Evolutionary conservation across 1,140 invertebrate genomes (phyloP), one percentile per base, ranked within the genome.

Genomic region (Oppia nitens): DNA sequence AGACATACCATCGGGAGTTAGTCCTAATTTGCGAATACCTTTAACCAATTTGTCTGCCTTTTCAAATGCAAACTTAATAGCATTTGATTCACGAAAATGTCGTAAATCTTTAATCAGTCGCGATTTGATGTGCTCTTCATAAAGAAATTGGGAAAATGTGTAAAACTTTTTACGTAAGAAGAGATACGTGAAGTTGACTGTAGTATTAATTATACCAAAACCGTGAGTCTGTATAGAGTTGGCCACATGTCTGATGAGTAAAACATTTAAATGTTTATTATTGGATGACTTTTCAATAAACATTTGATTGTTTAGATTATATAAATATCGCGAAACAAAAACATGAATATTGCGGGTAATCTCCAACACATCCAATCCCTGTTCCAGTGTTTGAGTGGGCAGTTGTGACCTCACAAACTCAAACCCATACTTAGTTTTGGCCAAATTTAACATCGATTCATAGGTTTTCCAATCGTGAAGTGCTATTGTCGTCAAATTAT

Each of bases 221-320:
- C 95, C 95, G 71, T 98, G 94, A 0, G 93, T 98, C 66, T 93
- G 78, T 62, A 98, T 92, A 0, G 93, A 98, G 76, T 98, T 98
- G 0, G 94, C 90, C 55, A 98, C 83, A 66, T 98, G 94, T 9
- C 82, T 77, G 59, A 98, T 96, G 59, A 88, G 90, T 62, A 98
- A 90, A 0, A 94, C 94, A 70, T 96, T 96, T 47, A 99, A 73
- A 74, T 93, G 84, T 69, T 96, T 97, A 68, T 90, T 94, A 63
- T 85, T 50, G 20, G 58, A 61, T 14, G 28, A 53, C 40, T 49
- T 53, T 40, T 65, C 55, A 1, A 65, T 59, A 45, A 62, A 55
- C 55, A 76, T 75, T 75, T 98, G 95, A 67, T 92, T 92, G 69
- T 97, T 97, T 51, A 98, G 75, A 74, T 98, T 98, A 69, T 99